phyloP scores from a whole-genome alignment of 2,113 vertebrate genomes.

The Lepus americanus region DNA sequence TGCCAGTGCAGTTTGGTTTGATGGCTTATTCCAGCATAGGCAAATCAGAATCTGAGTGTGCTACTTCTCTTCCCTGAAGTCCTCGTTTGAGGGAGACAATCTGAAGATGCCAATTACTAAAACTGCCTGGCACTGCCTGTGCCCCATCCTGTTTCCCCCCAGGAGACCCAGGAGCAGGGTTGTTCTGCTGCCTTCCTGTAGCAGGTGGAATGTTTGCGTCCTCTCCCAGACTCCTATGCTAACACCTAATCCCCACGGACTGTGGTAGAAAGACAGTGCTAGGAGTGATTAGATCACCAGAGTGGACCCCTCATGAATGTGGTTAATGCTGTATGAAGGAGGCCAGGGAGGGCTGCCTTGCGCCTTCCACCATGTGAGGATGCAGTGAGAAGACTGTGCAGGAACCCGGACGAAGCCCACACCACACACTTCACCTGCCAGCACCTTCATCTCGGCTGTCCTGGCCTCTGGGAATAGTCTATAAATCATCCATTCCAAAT shows the following conservation, averaged over 20 bases:
- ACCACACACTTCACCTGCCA: no score
- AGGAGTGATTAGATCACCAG: no score
- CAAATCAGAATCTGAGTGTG: neutral
- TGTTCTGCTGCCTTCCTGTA: neutral
- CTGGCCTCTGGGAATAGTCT: no score
- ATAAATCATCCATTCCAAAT: no score
- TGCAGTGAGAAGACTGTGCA: no score
- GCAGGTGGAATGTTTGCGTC: neutral
- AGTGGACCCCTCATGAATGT: neutral
- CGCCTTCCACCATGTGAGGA: rapidly evolving
- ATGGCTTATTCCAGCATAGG: neutral
- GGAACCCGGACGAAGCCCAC: neutral
- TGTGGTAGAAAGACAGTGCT: neutral
- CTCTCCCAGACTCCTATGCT: neutral
- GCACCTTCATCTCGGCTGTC: no score
- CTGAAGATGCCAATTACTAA: no score
- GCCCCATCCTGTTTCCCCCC: no score
- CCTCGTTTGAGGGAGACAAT: neutral
- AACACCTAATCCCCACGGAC: no score
- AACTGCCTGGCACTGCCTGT: neutral
- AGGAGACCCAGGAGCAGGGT: neutral
- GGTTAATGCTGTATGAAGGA: neutral
- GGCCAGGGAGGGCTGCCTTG: rapidly evolving
- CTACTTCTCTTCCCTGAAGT: neutral
- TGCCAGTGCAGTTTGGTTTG: neutral